Base-by-base conservation (phyloP, 2,113 vertebrate genomes). In the Bostrychus sinensis region DNA sequence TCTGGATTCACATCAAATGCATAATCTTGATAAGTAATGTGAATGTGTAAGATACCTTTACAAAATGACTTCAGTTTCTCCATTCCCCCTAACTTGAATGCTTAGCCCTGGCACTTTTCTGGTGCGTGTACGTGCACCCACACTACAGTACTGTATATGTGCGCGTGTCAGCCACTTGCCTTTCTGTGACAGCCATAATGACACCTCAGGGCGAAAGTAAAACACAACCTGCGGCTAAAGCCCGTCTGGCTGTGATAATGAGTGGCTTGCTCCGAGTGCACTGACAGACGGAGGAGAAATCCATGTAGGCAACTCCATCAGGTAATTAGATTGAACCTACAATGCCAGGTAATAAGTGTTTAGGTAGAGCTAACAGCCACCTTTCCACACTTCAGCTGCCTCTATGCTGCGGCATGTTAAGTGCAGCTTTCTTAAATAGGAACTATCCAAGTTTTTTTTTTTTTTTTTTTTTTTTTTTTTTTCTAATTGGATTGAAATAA, bases 281-380 rank as follows among this genome's bases (percentile, higher is more conserved):
- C 89, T 92, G 92, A 92, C 91, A 94, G 92, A 94, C 81, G 84
- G 81, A 75, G 81, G 81, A 68, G 82, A 87, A 87, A 89, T 89
- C 85, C 65, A 56, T 46, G 83, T 80, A 90, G 90, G 89, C 91
- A 92, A 90, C 84, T 86, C 91, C 90, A 91, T 88, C 89, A 88
- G 89, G 88, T 93, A 93, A 94, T 94, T 94, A 93, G 86, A 88
- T 87, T 70, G 70, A 88, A 89, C 85, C 77, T 89, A 90, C 88
- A 78, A 91, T 92, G 89, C 90, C 85, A 91, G 83, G 90, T 92
- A 93, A 94, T 93, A 92, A 92, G 87, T 89, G 91, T 92, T 93
- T 91, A 89, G 91, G 91, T 91, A 82, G 88, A 81, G 86, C 89
- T 93, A 93, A 93, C 91, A 91, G 90, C 90, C 85, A 91, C 91